These are phyloP conservation scores for Anguilla anguilla DNA, from an alignment of 2,797 vertebrate species.

Conservation along the genomic window DNA sequence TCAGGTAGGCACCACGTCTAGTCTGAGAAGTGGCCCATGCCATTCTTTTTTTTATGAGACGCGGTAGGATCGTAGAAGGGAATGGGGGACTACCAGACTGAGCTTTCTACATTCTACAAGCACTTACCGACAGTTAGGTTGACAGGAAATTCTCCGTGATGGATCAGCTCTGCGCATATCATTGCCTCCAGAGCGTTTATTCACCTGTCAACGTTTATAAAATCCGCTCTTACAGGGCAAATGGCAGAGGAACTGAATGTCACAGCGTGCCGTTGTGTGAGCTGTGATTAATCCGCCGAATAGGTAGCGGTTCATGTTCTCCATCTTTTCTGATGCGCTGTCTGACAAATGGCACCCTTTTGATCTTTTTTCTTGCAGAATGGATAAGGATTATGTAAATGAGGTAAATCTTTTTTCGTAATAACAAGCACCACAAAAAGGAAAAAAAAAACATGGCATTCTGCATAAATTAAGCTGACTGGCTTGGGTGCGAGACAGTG, in stretches of 20 bases:
- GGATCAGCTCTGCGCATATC: neutral
- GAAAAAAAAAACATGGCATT: neutral
- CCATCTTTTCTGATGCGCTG: neutral
- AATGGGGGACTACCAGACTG: neutral
- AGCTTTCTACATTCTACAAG: neutral
- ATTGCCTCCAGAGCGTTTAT: neutral
- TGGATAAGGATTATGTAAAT: slow-evolving; percentile 14
- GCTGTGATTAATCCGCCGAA: neutral
- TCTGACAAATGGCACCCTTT: slow-evolving; percentile 1
- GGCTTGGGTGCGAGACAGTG: neutral
- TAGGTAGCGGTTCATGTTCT: neutral
- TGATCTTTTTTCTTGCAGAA: neutral
- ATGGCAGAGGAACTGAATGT: slow-evolving; percentile 5
- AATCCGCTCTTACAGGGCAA: neutral
- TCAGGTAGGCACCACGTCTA: too few species aligned
- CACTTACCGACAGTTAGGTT: neutral
- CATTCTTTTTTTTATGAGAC: too few species aligned
- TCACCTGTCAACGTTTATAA: neutral
- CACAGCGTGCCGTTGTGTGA: neutral
- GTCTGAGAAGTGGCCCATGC: too few species aligned
- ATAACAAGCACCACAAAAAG: neutral
- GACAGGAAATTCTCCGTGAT: neutral
- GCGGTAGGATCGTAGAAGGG: neutral
- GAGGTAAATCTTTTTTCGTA: neutral
- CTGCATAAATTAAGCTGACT: neutral